Evolutionary conservation across 2,113 vertebrate species (phyloP).

Genomic region (Ctenodactylus gundi): DNA sequence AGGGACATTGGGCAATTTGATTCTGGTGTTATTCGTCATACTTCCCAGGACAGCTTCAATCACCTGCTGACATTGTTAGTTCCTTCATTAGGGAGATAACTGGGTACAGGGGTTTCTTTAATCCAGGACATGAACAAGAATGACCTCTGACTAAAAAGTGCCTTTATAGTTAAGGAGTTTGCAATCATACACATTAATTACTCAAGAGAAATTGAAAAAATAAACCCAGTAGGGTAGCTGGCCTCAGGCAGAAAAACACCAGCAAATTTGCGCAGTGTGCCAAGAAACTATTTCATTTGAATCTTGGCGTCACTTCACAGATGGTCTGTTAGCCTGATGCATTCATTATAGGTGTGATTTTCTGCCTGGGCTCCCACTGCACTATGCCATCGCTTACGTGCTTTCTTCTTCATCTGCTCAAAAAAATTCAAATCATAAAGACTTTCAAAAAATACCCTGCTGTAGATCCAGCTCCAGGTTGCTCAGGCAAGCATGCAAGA

Average conservation of each 20-base stretch:
- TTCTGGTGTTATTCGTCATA: background rate
- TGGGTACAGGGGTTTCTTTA: background rate
- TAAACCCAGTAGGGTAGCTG: background rate
- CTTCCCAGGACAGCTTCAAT: background rate
- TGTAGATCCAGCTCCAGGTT: background rate
- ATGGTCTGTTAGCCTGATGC: slow-evolving; percentile 7
- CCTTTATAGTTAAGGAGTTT: background rate
- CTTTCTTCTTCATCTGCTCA: background rate
- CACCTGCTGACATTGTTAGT: background rate
- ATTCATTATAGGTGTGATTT: slow-evolving; percentile 49
- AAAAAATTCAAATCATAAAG: background rate
- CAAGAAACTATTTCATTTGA: slow-evolving; percentile 26
- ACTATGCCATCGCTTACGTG: background rate
- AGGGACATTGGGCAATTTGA: background rate
- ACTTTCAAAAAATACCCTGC: background rate
- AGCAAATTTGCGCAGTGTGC: slow-evolving; percentile 4
- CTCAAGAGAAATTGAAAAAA: background rate
- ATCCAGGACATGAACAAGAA: background rate
- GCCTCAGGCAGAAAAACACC: background rate
- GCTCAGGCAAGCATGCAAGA: background rate
- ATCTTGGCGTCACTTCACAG: background rate
- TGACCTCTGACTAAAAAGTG: slow-evolving; percentile 10
- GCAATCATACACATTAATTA: background rate
- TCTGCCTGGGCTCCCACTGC: background rate
- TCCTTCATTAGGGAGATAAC: background rate